These are phyloP conservation scores for Diadophis punctatus DNA, from an alignment of 2,113 vertebrate genomes.

Conservation along the genomic window DNA sequence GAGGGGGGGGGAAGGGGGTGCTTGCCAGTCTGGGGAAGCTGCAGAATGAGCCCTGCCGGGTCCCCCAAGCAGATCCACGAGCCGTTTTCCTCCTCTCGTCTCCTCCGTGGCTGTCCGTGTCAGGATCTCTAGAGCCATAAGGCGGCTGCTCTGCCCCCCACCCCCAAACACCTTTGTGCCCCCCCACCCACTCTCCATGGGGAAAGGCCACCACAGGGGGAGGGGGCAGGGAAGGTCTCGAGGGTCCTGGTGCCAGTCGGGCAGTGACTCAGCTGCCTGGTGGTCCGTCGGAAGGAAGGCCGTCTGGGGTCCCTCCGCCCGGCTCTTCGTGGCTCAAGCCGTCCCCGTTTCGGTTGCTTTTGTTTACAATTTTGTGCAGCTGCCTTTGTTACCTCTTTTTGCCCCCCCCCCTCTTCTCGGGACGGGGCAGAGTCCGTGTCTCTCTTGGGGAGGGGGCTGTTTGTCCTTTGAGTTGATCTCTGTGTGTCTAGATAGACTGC, in stretches of 20 bases:
- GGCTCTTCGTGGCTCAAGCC: background rate
- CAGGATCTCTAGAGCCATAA: constrained; percentile 69
- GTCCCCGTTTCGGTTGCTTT: background rate
- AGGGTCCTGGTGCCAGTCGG: constrained; percentile 51
- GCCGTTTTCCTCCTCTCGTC: constrained; percentile 47
- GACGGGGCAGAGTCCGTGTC: background rate
- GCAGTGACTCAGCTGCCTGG: too few relatives aligned
- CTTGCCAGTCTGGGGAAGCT: rapidly evolving
- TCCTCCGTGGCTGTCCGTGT: constrained; percentile 33
- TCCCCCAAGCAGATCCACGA: constrained; percentile 27
- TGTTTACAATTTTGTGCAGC: background rate
- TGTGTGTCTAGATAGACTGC: background rate
- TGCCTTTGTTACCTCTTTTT: background rate
- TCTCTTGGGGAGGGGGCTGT: background rate
- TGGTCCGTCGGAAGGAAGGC: background rate
- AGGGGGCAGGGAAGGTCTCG: constrained; percentile 39
- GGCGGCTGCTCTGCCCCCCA: constrained; percentile 25
- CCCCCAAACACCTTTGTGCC: background rate
- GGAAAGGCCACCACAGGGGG: too few relatives aligned
- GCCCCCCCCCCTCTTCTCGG: background rate
- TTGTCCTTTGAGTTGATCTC: rapidly evolving
- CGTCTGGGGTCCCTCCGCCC: constrained; percentile 21
- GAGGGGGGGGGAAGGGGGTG: rapidly evolving
- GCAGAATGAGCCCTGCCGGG: background rate
- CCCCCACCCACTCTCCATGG: too few relatives aligned